Percentiles rank a stretch among this genome's conserved stretches.
These are phyloP conservation scores for Ormia ochracea DNA, from an alignment of 2,888 invertebrate genomes.

Conservation along the genomic window DNA sequence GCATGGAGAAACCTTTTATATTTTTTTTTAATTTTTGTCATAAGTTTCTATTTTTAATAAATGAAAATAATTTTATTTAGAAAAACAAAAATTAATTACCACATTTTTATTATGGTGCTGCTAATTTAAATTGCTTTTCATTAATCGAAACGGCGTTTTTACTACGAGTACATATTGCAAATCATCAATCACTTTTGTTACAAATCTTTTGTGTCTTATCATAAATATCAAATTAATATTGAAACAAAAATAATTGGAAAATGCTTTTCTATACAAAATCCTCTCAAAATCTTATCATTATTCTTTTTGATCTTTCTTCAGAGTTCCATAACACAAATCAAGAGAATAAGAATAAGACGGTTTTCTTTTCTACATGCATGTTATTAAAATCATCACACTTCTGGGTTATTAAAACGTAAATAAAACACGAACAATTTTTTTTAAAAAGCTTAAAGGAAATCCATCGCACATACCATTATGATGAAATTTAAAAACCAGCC, in stretches of 20 bases:
- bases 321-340: not conserved
- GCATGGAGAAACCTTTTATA: too few species aligned
- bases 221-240: not conserved
- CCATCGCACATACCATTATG: not conserved
- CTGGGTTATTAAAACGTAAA: not conserved
- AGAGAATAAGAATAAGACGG: not conserved
- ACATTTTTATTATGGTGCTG: too few species aligned
- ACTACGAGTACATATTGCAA: too few species aligned
- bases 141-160: not conserved
- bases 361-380: not conserved
- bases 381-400: conserved; percentile 6
- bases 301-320: conserved; percentile 6
- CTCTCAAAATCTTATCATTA: conserved; percentile 14
- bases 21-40: too few species aligned
- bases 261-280: not conserved
- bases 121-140: not conserved
- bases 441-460: not conserved
- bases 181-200: not conserved
- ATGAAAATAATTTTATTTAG: too few species aligned
- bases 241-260: not conserved
- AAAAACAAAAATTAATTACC: too few species aligned
- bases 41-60: too few species aligned
- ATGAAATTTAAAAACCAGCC: not conserved
- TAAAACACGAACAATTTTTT: not conserved
- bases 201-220: not conserved